Percentiles rank a stretch among this genome's conserved stretches.
Evolutionary conservation across 2,888 invertebrate species (phyloP).

Genomic region (Euproctis similis): DNA sequence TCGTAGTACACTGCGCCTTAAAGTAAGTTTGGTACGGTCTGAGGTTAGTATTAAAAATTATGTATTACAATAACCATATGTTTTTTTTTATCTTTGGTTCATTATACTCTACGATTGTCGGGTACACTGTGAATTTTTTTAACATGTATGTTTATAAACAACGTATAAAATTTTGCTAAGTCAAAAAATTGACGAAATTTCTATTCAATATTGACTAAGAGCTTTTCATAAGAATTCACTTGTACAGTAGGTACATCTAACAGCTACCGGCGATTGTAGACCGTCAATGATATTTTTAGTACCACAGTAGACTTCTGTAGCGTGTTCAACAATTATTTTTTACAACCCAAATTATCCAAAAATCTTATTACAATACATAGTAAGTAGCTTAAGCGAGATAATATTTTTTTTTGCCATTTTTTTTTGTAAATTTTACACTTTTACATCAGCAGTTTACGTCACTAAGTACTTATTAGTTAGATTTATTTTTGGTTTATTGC

Average conservation of each 20-base stretch:
- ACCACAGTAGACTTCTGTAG: slow-evolving; percentile 55
- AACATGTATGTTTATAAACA: slow-evolving; percentile 67
- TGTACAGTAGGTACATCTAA: slow-evolving; percentile 58
- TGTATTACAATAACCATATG: no score
- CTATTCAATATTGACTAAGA: slow-evolving; percentile 73
- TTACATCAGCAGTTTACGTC: slow-evolving; percentile 72
- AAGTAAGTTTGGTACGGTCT: slow-evolving; percentile 71
- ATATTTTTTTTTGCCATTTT: slow-evolving; percentile 57
- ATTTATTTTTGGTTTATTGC: slow-evolving; percentile 76
- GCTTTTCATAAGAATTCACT: slow-evolving; percentile 73
- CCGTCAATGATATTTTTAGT: no score
- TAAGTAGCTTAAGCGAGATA: slow-evolving; percentile 70
- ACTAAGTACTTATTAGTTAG: slow-evolving; percentile 70
- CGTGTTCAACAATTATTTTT: slow-evolving; percentile 61
- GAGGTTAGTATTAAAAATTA: slow-evolving; percentile 71
- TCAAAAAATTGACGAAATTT: slow-evolving; percentile 75
- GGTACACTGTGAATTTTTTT: slow-evolving; percentile 61
- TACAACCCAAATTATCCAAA: slow-evolving; percentile 61
- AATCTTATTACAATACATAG: no score
- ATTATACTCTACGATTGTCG: slow-evolving; percentile 63
- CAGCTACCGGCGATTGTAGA: slow-evolving; percentile 34
- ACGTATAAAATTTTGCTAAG: slow-evolving; percentile 75
- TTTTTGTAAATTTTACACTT: slow-evolving; percentile 67
- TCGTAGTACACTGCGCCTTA: slow-evolving; percentile 48
- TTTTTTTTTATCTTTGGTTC: slow-evolving; percentile 73